Base-by-base conservation (phyloP, 2,113 vertebrate genomes). In the Drymodes brunneopygia region DNA sequence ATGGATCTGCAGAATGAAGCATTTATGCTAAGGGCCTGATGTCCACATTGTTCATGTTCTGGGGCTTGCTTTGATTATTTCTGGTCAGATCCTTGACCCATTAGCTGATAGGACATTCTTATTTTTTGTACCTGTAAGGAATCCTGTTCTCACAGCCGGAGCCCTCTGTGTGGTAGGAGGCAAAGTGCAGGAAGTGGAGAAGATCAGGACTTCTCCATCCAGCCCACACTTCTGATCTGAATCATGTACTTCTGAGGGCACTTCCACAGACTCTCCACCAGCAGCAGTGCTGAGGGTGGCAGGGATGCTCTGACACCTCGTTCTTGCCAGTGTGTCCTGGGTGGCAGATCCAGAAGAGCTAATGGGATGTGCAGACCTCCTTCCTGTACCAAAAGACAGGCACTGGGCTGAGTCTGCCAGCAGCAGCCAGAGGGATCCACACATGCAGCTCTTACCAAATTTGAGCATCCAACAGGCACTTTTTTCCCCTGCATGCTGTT, bases 391-490 rank as follows among this genome's bases (percentile, higher is more conserved):
- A 45, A 67, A 83, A 22, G 23, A 51, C 18, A 27, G 51, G 12
- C 29, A 42, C 16, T 16, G 13, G 21, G 24, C 24, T 50, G 17
- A 20, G 12, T 67, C 53, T 88, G 25, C 38, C 60, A 58, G 19
- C 45, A 84, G 77, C 77, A 86, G 53, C 72, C 3, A 1, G 45
- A 42, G 40, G 14, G 19, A 15, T 21, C 22, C 12, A 53, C 47
- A 31, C 60, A 81, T 53, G 56, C 60, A 58, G 5, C 20, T 31
- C 14, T 38, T 23, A 20, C 28, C 1, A 2, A 65, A 53, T 38
- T 0, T 57, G 36, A n/a, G 42, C 18, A 25, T n/a, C 31, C 23
- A 16, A 31, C 0, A 2, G n/a, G 58, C 0, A 1, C 36, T 62
- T 57, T 19, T 14, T 7, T 73, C 22, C 13, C 13, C 31, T 18